A percentile compares a stretch with the other conserved stretches of the same genome.
Conservation (phyloP, 2,113 vertebrate genomes). For the Labeo rohita region DNA sequence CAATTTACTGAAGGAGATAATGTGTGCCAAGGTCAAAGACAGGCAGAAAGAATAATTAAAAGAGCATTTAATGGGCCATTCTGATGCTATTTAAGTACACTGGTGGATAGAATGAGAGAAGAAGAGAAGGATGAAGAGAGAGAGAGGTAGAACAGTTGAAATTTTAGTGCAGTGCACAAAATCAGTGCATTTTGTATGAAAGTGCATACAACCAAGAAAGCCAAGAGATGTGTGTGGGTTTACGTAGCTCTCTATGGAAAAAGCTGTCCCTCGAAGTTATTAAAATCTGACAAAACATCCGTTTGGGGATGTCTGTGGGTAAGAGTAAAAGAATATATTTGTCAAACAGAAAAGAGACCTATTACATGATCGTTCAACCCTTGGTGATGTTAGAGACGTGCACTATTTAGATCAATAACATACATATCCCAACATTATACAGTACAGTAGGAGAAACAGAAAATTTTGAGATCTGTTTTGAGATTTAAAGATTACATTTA, state of each 20-base stretch:
- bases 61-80: slow-evolving; percentile 74
- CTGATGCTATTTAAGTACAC: slow-evolving; percentile 71
- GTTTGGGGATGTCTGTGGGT: not conserved
- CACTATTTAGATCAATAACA: not conserved
- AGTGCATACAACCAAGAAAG: not conserved
- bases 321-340: not conserved
- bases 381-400: not conserved
- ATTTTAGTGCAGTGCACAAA: not conserved
- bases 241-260: not conserved
- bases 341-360: not conserved
- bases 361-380: not conserved
- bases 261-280: not conserved
- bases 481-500: not conserved
- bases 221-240: not conserved
- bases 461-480: not conserved
- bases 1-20: slow-evolving; percentile 74
- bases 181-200: not conserved
- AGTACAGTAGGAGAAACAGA: not conserved
- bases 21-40: slow-evolving; percentile 71
- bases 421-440: not conserved
- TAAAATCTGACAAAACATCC: not conserved
- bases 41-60: slow-evolving; percentile 75
- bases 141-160: not conserved
- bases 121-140: not conserved
- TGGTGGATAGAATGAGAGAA: slow-evolving; percentile 34